Evolutionary conservation across 1,140 invertebrate genomes (phyloP).

Genomic region (Drosophila fuyamai): DNA sequence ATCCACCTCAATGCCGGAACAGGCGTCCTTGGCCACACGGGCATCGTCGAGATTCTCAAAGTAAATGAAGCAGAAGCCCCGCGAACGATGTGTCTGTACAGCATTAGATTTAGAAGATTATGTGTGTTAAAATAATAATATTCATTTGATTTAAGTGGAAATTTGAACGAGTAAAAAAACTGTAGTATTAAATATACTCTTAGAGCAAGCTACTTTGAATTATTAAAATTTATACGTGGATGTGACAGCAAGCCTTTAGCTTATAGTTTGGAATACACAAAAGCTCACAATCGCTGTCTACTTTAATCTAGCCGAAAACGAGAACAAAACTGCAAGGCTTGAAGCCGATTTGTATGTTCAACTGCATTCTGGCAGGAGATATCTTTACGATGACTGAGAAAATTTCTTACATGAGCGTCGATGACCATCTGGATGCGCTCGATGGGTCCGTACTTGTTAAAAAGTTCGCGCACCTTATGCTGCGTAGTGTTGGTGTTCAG

Average conservation of each 20-base stretch:
- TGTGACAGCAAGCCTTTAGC: conserved; percentile 77
- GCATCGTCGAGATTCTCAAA: conserved; percentile 96
- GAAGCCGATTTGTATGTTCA: neutral
- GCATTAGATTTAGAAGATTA: neutral
- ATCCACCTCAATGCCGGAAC: conserved; percentile 97
- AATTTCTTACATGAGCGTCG: conserved; percentile 93
- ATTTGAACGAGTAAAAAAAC: too few relatives aligned
- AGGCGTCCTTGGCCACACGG: conserved; percentile 96
- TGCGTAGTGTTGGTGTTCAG: conserved; percentile 97
- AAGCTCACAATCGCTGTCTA: conserved; percentile 63
- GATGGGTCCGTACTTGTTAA: conserved; percentile 95
- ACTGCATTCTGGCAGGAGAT: conserved; percentile 5
- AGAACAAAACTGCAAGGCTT: conserved; percentile 11
- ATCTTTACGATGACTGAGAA: neutral
- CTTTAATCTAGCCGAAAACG: conserved; percentile 58
- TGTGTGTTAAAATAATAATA: neutral
- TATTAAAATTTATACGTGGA: too few relatives aligned
- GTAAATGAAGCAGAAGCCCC: conserved; percentile 99
- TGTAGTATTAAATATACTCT: too few relatives aligned
- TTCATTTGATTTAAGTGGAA: too few relatives aligned
- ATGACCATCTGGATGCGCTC: conserved; percentile 98
- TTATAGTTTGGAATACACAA: conserved; percentile 38
- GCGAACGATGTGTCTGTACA: conserved; percentile 92
- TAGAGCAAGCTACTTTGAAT: too few relatives aligned
- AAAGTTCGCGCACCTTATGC: conserved; percentile 96